Evolutionary conservation across 92 coral and sea anemone genomes (phyloP).

Genomic region (Isaurus tuberculatus): DNA sequence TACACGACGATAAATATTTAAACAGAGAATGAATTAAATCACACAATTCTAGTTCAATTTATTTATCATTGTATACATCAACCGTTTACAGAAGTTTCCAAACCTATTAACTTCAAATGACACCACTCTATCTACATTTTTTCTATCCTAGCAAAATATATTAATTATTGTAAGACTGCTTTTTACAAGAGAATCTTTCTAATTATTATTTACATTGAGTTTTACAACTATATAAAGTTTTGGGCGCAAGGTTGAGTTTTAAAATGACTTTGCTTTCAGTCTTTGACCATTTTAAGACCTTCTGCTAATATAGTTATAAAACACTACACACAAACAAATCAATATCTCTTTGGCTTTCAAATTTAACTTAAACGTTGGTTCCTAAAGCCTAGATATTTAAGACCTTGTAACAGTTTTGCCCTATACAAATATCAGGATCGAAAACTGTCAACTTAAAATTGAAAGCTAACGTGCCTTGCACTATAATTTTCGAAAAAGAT

Average conservation of each 20-base stretch:
- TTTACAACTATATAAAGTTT: conserved; percentile 2
- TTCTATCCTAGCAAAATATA: conserved; percentile 44
- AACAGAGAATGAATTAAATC: neutral
- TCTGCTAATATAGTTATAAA: neutral
- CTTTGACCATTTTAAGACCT: neutral
- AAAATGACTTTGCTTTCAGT: neutral
- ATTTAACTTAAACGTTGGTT: neutral
- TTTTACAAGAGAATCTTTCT: conserved; percentile 7
- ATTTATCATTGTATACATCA: conserved; percentile 8
- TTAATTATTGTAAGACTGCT: conserved; percentile 5
- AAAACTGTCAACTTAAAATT: neutral
- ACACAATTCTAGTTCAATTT: neutral
- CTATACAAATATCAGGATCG: neutral
- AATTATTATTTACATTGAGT: conserved; percentile 11
- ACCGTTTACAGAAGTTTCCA: conserved; percentile 5
- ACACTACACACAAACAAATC: neutral
- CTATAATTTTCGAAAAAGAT: neutral
- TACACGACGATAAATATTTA: no score
- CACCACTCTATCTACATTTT: conserved; percentile 15
- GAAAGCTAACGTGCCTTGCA: neutral
- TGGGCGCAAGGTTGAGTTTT: neutral
- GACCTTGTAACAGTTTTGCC: neutral
- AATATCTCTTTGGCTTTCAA: no score
- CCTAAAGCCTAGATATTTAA: neutral
- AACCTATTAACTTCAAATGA: conserved; percentile 2